Percentiles rank a stretch among this genome's conserved stretches.
These are phyloP conservation scores for Drepana arcuata DNA, from an alignment of 1,140 invertebrate species.

Conservation along the genomic window DNA sequence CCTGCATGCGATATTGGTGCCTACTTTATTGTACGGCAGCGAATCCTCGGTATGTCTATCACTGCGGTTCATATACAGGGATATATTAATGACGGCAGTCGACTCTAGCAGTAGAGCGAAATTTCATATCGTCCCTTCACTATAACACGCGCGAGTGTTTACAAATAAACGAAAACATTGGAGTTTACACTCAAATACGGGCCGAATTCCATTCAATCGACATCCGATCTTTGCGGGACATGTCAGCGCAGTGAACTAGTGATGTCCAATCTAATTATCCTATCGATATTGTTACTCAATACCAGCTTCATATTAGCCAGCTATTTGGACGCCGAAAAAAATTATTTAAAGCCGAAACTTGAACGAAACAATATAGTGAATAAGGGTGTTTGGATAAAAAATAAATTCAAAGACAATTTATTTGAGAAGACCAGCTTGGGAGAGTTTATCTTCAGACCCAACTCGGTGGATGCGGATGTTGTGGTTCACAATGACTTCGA, in stretches of 20 bases:
- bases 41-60: too few species aligned
- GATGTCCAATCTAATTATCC: background rate
- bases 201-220: background rate
- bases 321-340: conserved; percentile 23
- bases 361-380: conserved; percentile 48
- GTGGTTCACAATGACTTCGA: conserved; percentile 35
- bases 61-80: too few species aligned
- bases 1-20: too few species aligned
- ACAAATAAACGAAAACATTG: background rate
- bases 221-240: background rate
- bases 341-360: conserved; percentile 32
- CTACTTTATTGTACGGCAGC: too few species aligned
- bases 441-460: conserved; percentile 36
- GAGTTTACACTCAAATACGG: background rate
- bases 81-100: too few species aligned
- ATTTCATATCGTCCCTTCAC: too few species aligned
- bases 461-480: conserved; percentile 35
- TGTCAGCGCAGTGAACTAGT: too few species aligned
- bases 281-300: background rate
- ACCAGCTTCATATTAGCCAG: conserved; percentile 7
- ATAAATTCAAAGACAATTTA: conserved; percentile 12
- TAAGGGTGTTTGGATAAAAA: conserved; percentile 44
- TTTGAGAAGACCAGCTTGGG: conserved; percentile 11
- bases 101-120: too few species aligned
- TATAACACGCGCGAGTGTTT: too few species aligned